Base-by-base conservation (phyloP, 1,140 invertebrate genomes). In the Zaprionus ornatus region DNA sequence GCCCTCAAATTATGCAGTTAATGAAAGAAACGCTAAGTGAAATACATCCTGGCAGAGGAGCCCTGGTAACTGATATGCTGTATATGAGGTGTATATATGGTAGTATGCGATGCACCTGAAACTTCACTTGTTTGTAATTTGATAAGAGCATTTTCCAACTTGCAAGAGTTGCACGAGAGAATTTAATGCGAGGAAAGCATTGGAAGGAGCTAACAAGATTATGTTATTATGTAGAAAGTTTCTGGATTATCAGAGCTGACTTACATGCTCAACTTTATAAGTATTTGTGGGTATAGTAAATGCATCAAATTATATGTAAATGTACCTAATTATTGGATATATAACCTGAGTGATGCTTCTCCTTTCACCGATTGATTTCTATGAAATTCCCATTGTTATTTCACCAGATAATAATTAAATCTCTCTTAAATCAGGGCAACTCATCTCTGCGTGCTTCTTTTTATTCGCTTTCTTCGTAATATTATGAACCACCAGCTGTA, bases 1-100 rank as follows among this genome's bases (percentile, higher is more conserved):
- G 37, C 48, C 68, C 83, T 71, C 78, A 69, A 86, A 86, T 83
- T 88, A 87, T 82, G 63, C 83, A 82, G 79, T 77, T 86, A 86
- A 86, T 87, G 77, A 74, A 80, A 78, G 65, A 86, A 86, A 80
- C 69, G 56, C 62, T 72, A 64, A 81, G 76, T 71, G 45, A 63
- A 71, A 77, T 52, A 29, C 42, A 57, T 70, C 57, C 56, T n/a
- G 37, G 45, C 52, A 29, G 1, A 27, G 15, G 52, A 13, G 37
- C 15, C 29, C 9, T 10, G 2, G 29, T 32, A 32, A 32, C 37
- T 40, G 15, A 40, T 40, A 40, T 40, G 40, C 29, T 32, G 7
- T 45, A 45, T 45, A 45, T 17, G n/a, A n/a, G 13, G 35, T 37
- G 4, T 37, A 37, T 35, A 12, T 40, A 5, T 15, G 13, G 12